phyloP scores from a whole-genome alignment of 2,113 vertebrate species.

The Megaceryle torquata region DNA sequence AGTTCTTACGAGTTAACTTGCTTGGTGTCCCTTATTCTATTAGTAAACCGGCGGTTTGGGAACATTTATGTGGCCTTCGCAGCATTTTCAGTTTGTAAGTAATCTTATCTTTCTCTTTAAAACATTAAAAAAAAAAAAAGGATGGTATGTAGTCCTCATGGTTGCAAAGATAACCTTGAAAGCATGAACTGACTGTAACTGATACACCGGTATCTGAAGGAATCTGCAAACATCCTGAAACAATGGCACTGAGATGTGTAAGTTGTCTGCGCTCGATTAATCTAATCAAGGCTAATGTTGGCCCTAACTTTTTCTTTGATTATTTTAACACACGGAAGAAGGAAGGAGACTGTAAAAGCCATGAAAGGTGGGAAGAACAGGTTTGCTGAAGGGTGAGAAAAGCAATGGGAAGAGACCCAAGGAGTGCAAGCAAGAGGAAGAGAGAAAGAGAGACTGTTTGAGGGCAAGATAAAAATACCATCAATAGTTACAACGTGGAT shows the following conservation, averaged over 20 bases:
- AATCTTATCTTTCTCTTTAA: neutral
- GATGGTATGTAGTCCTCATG: neutral
- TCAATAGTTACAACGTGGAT: neutral
- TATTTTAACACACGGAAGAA: neutral
- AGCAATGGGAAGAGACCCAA: neutral
- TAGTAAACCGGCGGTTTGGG: neutral
- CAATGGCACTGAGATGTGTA: neutral
- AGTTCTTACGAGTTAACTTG: accelerated
- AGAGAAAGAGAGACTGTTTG: neutral
- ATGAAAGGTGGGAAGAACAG: neutral
- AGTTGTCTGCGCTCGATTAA: neutral
- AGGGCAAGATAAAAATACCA: neutral
- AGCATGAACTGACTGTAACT: neutral
- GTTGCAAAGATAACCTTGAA: neutral
- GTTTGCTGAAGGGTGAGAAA: neutral
- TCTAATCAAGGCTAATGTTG: neutral
- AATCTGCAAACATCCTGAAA: neutral
- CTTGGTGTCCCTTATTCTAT: accelerated
- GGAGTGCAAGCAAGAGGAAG: neutral
- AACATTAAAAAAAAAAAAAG: neutral
- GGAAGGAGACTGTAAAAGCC: neutral
- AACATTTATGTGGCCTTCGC: neutral
- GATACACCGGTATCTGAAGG: neutral
- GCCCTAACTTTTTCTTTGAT: neutral
- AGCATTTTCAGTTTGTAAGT: neutral